Conservation (phyloP, 2,797 vertebrate genomes). For the Lepilemur septentrionalis region DNA sequence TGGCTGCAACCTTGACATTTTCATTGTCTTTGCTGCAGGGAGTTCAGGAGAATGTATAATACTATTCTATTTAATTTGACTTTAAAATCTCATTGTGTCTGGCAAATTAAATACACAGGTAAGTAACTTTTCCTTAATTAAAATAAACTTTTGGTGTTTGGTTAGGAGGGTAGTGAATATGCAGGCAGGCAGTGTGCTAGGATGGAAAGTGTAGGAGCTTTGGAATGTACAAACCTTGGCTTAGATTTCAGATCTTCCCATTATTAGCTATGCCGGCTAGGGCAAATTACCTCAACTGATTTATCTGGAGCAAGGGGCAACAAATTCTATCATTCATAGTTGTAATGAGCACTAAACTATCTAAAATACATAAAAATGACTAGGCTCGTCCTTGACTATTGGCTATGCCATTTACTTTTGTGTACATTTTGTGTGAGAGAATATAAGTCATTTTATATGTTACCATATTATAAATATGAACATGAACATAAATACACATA, state of each 20-base stretch:
- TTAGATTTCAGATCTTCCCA: neutral
- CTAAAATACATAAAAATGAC: neutral
- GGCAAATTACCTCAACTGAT: neutral
- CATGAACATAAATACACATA: neutral
- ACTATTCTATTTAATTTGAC: conserved; percentile 16
- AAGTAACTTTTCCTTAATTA: neutral
- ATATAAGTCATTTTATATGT: neutral
- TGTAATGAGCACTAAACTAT: neutral
- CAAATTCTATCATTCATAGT: neutral
- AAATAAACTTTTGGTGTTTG: neutral
- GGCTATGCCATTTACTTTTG: accelerated
- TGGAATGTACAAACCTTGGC: neutral
- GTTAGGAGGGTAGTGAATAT: neutral
- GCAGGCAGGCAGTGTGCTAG: neutral
- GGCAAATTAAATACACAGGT: neutral
- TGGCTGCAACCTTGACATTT: neutral
- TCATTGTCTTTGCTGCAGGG: neutral
- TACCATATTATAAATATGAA: neutral
- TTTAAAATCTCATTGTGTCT: conserved; percentile 27
- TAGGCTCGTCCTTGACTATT: neutral
- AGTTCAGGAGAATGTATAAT: neutral
- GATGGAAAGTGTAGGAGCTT: neutral
- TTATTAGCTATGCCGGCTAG: neutral
- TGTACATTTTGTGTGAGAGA: accelerated
- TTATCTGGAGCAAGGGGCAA: neutral